Evolutionary conservation across 2,113 vertebrate species (phyloP).

Genomic region (Cichladusa arquata): DNA sequence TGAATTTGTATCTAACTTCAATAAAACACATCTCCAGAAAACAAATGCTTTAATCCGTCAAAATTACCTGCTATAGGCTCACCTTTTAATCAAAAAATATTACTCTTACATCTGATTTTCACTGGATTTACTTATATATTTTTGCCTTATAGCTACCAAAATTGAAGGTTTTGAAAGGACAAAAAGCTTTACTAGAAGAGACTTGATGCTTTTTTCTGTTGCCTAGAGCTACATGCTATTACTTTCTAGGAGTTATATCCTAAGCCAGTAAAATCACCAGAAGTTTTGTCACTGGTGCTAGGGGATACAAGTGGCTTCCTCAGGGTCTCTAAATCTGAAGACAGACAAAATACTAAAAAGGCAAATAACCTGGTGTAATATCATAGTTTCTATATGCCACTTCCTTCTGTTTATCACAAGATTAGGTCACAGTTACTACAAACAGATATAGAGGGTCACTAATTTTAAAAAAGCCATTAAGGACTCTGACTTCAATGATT

Average conservation of each 20-base stretch:
- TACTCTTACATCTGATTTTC: neutral
- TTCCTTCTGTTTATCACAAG: neutral
- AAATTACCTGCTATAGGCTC: neutral
- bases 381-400: neutral
- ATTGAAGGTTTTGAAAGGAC: neutral
- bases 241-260: neutral
- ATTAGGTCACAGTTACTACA: neutral
- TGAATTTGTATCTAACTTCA: neutral
- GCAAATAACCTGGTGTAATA: neutral
- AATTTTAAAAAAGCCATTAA: neutral
- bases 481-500: neutral
- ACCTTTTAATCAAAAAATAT: neutral
- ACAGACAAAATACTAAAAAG: neutral
- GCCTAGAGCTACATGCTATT: neutral
- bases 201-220: neutral
- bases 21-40: neutral
- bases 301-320: neutral
- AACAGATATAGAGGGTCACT: neutral
- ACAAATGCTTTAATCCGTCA: neutral
- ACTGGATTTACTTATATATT: neutral
- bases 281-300: neutral
- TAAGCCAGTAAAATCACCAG: neutral
- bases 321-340: neutral
- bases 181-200: neutral
- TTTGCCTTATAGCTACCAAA: neutral